Base-by-base conservation (phyloP, 2,113 vertebrate species). In the Eidolon helvum region DNA sequence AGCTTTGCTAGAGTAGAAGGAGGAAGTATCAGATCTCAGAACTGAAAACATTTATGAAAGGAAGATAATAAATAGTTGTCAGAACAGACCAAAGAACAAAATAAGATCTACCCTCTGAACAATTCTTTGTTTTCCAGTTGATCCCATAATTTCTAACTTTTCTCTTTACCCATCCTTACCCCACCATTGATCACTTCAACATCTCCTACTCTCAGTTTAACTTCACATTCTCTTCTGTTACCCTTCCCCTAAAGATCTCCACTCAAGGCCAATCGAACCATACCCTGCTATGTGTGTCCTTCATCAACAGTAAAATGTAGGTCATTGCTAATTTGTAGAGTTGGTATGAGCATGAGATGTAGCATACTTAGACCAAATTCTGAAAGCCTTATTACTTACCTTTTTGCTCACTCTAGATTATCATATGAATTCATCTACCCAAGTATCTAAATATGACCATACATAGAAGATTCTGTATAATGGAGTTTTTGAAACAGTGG, bases 251-350 rank as follows among this genome's bases (percentile, higher is more conserved):
- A 38, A 45, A n/a, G 26, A 33, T 90, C 15, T 74, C 11, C 19
- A 85, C 15, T 74, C 10, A 45, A n/a, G 7, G 19, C 38, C 77
- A 19, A 0, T 28, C 2, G 26, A 28, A 74, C 21, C 75, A 43
- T 8, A 4, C 7, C 82, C 66, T 68, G 10, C 43, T 45, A 26
- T 0, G 0, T 33, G 14, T 38, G 4, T 33, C 40, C 30, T 84
- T 53, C 43, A 59, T 53, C 53, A n/a, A 28, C 5, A 53, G 28
- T 10, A 61, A 86, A 63, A 87, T 59, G 22, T 35, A 79, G 53
- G 22, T 53, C 50, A 30, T 30, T 9, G n/a, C 10, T 33, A 6
- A 66, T 68, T 24, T 61, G 61, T 18, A 43, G 74, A 55, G 26
- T 38, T 87, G 45, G 9, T 26, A 28, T 53, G 28, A 90, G 45